phyloP scores from a whole-genome alignment of 2,888 invertebrate genomes.

The Beris morrisii region DNA sequence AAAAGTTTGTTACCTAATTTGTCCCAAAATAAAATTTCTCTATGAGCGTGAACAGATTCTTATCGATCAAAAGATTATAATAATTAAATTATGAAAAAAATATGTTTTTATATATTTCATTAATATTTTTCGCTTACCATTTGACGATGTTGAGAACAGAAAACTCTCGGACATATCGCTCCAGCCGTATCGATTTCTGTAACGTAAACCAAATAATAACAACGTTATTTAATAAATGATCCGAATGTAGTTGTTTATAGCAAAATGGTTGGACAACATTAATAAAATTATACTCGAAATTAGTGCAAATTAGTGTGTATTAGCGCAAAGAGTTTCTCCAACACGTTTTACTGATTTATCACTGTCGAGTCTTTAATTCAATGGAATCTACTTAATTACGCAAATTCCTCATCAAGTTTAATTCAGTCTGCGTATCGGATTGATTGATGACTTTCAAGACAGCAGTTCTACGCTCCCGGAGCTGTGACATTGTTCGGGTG shows the following conservation, averaged over 20 bases:
- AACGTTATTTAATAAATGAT: neutral
- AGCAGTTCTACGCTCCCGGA: neutral
- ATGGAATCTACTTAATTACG: constrained; percentile 34
- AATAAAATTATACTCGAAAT: constrained; percentile 22
- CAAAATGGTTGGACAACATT: neutral
- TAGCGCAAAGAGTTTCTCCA: constrained; percentile 17
- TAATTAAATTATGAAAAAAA: no score
- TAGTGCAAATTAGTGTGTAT: constrained; percentile 19
- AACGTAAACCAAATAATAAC: constrained; percentile 33
- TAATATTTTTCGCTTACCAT: constrained; percentile 56
- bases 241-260: neutral
- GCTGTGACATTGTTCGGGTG: constrained; percentile 16
- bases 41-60: no score
- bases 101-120: no score
- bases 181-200: constrained; percentile 67
- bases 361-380: neutral
- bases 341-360: constrained; percentile 34
- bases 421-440: constrained; percentile 23
- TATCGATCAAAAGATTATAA: no score
- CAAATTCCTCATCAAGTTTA: constrained; percentile 22
- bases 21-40: no score
- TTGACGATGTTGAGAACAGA: constrained; percentile 65
- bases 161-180: constrained; percentile 66
- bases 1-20: no score
- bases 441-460: constrained; percentile 24